These are phyloP conservation scores for Latheticus oryzae DNA, from an alignment of 2,888 invertebrate species.

Conservation along the genomic window DNA sequence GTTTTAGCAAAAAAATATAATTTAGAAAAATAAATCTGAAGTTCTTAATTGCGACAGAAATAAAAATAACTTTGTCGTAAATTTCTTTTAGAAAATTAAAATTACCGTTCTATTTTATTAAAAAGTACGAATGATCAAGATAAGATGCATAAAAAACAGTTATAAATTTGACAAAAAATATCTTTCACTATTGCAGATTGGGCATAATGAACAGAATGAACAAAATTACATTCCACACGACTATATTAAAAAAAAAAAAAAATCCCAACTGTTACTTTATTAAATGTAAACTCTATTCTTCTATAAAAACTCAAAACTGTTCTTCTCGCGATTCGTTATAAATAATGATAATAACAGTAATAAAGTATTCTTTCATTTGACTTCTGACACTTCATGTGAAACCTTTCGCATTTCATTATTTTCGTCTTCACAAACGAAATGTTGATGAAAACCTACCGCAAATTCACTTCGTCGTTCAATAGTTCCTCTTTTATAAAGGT, in stretches of 20 bases:
- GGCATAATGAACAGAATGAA: conserved; percentile 12
- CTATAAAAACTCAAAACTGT: conserved; percentile 1
- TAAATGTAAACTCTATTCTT: conserved; percentile 17
- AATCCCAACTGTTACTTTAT: conserved; percentile 5
- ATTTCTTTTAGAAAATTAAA: too few relatives aligned
- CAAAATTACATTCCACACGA: conserved; percentile 12
- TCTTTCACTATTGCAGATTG: neutral
- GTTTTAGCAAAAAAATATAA: too few relatives aligned
- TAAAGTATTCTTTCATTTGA: conserved; percentile 7
- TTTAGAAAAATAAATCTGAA: too few relatives aligned
- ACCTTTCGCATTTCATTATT: too few relatives aligned
- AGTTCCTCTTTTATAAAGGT: neutral
- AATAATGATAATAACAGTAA: conserved; percentile 7
- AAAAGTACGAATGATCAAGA: too few relatives aligned
- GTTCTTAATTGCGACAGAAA: too few relatives aligned
- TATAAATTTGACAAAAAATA: neutral
- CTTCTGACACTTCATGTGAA: conserved; percentile 16
- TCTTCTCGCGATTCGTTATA: conserved; percentile 21
- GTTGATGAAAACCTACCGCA: conserved; percentile 9
- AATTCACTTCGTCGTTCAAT: conserved; percentile 1
- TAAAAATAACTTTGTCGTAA: too few relatives aligned
- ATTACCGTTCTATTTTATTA: too few relatives aligned
- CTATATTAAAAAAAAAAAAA: neutral
- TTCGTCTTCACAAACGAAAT: too few relatives aligned
- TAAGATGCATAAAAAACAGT: too few relatives aligned